A percentile compares a stretch with the other conserved stretches of the same genome.
Conservation (phyloP, 2,113 vertebrate genomes). For the Phrynocephalus versicolor region DNA sequence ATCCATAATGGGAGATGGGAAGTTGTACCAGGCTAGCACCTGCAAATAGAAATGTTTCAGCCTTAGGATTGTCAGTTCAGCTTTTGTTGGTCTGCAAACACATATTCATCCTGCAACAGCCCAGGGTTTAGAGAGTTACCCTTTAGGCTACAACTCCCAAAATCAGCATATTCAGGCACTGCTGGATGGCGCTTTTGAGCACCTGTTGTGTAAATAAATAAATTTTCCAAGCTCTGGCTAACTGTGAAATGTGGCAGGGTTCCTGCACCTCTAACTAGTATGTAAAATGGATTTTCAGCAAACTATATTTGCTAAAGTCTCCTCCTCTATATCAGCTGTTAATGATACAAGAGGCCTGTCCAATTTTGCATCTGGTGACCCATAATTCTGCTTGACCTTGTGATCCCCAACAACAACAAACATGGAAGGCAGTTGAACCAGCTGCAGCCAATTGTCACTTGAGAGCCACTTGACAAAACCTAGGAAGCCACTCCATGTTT, state of each 20-base stretch:
- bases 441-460: conserved; percentile 6
- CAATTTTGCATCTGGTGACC: neutral
- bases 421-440: neutral
- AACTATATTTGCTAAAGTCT: neutral
- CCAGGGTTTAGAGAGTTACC: no score
- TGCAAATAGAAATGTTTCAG: neutral
- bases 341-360: neutral
- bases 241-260: neutral
- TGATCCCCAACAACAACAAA: neutral
- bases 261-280: neutral
- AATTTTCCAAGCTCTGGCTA: neutral
- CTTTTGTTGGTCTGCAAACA: neutral
- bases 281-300: neutral
- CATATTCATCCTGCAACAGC: no score
- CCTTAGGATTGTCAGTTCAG: neutral
- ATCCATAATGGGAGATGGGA: neutral
- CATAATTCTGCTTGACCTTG: neutral
- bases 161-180: no score
- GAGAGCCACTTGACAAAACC: conserved; percentile 21
- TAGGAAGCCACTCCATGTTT: conserved; percentile 3
- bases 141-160: no score
- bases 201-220: no score
- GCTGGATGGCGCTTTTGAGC: no score
- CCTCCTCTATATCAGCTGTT: neutral
- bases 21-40: neutral